Evolutionary conservation across 1,140 invertebrate genomes (phyloP), one percentile per base, ranked within the genome.

Genomic region (Heliconius melpomene): DNA sequence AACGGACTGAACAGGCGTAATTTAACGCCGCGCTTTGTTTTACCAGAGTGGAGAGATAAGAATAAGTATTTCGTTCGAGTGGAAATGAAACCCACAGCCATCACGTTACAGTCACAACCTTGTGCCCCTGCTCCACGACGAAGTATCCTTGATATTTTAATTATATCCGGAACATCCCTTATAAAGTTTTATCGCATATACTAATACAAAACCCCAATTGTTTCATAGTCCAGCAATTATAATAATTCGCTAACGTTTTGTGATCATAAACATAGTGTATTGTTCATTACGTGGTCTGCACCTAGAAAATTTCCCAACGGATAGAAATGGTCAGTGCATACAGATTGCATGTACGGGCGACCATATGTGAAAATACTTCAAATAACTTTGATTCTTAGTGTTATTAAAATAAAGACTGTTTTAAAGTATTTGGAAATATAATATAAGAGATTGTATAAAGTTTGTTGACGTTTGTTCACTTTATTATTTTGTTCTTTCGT

Each of bases 241-340:
- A 40, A 60, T 81, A 83, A 77, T 82, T 81, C 71, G 54, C 75
- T 60, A 70, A 60, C 75, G 75, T 74, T 78, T 72, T 54, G 72
- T 70, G 73, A 57, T 72, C 73, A 82, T 81, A 83, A 83, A 83
- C 77, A 82, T 72, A 75, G 40, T 36, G 57, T 81, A 70, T 78
- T 81, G 80, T 81, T 78, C 80, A 74, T 78, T 75, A 38, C 73
- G 77, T 72, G 74, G 72, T 78, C 52, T 72, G 72, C 75, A 81
- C 72, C 76, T 81, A 81, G 72, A 32, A 77, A 81, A 81, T 81
- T 81, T 81, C 80, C 80, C 79, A 74, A 46, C 75, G 79, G 79
- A 38, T 71, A 18, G 13, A 16, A 72, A 72, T 78, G 79, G 75
- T 73, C 79, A 29, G n/a, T 78, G 72, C 60, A 77, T 81, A 81